Conservation (phyloP, 2,797 vertebrate genomes). For the Gymnodraco acuticeps region DNA sequence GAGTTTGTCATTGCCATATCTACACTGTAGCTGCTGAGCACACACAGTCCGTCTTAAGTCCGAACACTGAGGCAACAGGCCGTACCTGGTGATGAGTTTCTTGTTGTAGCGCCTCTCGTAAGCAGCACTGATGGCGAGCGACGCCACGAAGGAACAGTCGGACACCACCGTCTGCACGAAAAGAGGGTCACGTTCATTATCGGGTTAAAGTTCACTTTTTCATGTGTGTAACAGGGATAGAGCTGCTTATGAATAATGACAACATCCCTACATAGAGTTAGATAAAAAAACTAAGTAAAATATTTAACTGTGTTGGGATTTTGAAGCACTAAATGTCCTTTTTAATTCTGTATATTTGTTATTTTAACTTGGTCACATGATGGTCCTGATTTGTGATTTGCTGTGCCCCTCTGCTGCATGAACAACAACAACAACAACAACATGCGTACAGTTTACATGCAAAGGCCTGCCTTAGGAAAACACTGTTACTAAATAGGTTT, state of each 20-base stretch:
- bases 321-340: neutral
- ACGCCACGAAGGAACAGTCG: slow-evolving; percentile 99
- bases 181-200: neutral
- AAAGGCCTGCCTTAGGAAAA: neutral
- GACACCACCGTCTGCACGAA: slow-evolving; percentile 94
- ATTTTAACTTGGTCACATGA: neutral
- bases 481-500: too few relatives aligned
- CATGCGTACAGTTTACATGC: neutral
- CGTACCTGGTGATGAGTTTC: slow-evolving; percentile 97
- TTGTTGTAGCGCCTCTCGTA: slow-evolving; percentile 98
- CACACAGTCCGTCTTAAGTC: too few relatives aligned
- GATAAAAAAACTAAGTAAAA: neutral
- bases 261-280: neutral
- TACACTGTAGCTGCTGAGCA: too few relatives aligned
- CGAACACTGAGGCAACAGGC: neutral
- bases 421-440: neutral
- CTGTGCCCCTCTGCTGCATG: slow-evolving; percentile 43
- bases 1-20: too few relatives aligned
- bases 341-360: neutral
- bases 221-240: neutral
- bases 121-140: slow-evolving; percentile 96
- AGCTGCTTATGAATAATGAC: neutral
- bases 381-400: neutral
- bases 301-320: neutral
- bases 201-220: neutral